Base-by-base conservation (phyloP, 2,113 vertebrate genomes). In the Pomatorhinus ruficollis region DNA sequence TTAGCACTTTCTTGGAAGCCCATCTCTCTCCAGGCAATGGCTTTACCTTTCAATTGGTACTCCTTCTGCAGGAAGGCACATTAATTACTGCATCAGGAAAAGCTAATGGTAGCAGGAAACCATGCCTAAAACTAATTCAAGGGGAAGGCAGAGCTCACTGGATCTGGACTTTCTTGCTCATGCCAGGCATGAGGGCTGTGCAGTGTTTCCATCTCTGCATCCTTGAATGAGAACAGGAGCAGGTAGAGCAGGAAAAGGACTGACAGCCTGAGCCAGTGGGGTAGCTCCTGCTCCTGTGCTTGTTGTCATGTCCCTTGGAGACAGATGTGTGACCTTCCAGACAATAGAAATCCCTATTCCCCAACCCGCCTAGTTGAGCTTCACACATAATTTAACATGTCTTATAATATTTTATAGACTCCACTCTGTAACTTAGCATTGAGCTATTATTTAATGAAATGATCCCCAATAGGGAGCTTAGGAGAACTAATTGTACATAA, bases 1-100 rank as follows among this genome's bases (percentile, higher is more conserved):
- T 98, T 98, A 98, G 92, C 91, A 91, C 94, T 96, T 97, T 93
- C 95, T 97, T 93, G 91, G 56, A 47, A 97, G 93, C 61, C 54
- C 59, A 93, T 81, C 77, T 91, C 95, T 97, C 91, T 90, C 14
- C 72, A 96, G 95, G 93, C 92, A 91, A 82, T 87, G 63, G 82
- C 53, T 95, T 63, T 72, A 65, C 89, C 42, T 95, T 79, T 77
- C 85, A 56, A 50, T 56, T 2, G 11, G 56, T 93, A 87, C 94
- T 93, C 89, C 76, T 93, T 95, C 83, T 72, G 95, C 96, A 97
- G 96, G 95, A 91, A 97, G 90, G 70, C 68, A 89, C 76, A 49
- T 94, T 97, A 97, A 97, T 98, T 97, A 95, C 82, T 86, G 12
- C 89, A 96, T 89, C 93, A 95, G 95, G 87, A 95, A 96, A 94